Conservation (phyloP, 2,113 vertebrate genomes). For the Notothenia rossii region DNA sequence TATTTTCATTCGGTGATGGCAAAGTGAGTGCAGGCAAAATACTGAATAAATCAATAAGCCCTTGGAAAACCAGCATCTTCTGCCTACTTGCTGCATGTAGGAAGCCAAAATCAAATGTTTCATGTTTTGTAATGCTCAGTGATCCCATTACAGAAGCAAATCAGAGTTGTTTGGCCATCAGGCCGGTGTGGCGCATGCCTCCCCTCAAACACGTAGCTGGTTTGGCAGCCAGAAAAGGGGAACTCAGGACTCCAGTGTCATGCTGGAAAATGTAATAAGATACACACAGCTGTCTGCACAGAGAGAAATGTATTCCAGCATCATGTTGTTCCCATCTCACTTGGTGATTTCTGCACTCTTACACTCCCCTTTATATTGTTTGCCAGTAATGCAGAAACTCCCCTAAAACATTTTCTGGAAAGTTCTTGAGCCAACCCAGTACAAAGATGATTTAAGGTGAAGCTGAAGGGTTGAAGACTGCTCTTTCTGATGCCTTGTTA, state of each 20-base stretch:
- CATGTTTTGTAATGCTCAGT: neutral
- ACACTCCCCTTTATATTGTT: constrained; percentile 8
- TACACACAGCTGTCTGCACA: constrained; percentile 68
- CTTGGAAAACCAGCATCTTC: neutral
- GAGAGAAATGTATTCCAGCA: constrained; percentile 44
- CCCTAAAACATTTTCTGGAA: neutral
- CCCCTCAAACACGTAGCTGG: constrained; percentile 57
- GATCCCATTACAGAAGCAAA: constrained; percentile 29
- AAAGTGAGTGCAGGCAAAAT: neutral
- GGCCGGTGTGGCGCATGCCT: constrained; percentile 51
- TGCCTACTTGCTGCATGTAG: neutral
- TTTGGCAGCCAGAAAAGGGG: constrained; percentile 64
- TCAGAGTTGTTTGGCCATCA: constrained; percentile 35
- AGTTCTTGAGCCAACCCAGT: neutral
- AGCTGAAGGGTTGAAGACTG: neutral
- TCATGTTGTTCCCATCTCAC: constrained; percentile 45
- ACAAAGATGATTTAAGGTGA: neutral
- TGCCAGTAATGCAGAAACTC: constrained; percentile 8
- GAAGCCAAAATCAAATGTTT: neutral
- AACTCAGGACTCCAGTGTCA: constrained; percentile 63
- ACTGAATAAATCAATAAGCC: neutral
- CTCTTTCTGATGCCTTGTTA: neutral
- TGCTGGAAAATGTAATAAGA: constrained; percentile 81
- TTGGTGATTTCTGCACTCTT: constrained; percentile 24
- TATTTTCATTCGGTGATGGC: neutral